Conservation (phyloP, 2,888 invertebrate genomes). For the Mamestra brassicae region DNA sequence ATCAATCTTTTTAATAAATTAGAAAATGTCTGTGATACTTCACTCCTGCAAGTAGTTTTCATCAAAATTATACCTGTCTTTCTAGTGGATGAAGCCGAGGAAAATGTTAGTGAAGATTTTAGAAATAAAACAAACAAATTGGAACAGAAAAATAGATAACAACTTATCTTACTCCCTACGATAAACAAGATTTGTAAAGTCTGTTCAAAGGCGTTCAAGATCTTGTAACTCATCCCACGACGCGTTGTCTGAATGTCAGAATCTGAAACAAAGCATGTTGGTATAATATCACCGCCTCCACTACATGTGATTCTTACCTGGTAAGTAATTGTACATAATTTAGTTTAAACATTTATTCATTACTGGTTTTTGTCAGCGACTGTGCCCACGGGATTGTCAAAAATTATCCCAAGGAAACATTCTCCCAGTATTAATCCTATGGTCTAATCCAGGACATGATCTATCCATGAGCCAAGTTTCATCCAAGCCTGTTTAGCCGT, state of each 20-base stretch:
- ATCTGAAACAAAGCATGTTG: neutral
- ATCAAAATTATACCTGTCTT: neutral
- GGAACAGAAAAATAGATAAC: neutral
- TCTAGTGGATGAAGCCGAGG: neutral
- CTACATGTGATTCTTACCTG: neutral
- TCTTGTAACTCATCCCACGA: constrained; percentile 31
- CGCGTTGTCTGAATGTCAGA: neutral
- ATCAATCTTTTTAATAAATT: neutral
- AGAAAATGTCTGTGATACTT: neutral
- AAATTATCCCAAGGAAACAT: neutral
- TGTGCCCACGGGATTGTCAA: neutral
- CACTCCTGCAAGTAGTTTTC: neutral
- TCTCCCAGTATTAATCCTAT: too few species aligned
- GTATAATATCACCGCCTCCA: neutral
- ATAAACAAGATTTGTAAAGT: neutral
- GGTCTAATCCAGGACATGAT: too few species aligned
- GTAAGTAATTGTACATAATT: neutral
- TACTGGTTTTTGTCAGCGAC: neutral
- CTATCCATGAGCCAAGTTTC: neutral
- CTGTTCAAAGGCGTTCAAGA: constrained; percentile 1
- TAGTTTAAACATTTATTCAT: neutral
- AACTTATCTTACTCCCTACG: neutral
- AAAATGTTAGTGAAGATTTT: neutral
- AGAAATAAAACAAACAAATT: neutral
- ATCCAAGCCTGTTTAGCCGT: neutral